Evolutionary conservation across 2,888 invertebrate species (phyloP), one percentile per base, ranked within the genome.

Genomic region (Osmoderma eremita): DNA sequence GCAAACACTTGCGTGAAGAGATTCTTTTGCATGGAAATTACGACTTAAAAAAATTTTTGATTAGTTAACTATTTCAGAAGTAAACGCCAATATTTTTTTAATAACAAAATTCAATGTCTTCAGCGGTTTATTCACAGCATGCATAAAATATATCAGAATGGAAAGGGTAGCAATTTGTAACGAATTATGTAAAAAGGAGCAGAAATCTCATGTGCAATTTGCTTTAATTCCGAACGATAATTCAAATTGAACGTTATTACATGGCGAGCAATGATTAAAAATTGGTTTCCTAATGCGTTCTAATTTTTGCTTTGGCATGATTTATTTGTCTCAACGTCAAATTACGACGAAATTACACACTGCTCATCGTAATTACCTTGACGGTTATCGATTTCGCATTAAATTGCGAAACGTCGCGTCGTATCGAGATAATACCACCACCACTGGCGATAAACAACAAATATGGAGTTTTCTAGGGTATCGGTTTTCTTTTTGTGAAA

Each of bases 241-340:
- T 15, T 56, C 41, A 56, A 56, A 56, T 20, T 41, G 41, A 24
- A 22, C 38, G 41, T 56, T 56, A 41, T 56, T 56, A 20, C 18
- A 56, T 20, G 13, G 41, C n/a, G 24, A 13, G 56, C 22, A 22
- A 41, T 56, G 39, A 20, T 56, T 56, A 56, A 56, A 56, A 41
- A 56, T 56, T 15, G 8, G 41, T 15, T 56, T 42, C 56, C 56
- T 56, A 56, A 56, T 56, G 41, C 56, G 41, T 41, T 42, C 56
- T 22, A 56, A 41, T 42, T 39, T 56, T 56, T 56, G 22, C 41
- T 24, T 56, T 41, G 22, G 24, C 24, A 42, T 56, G 56, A 56
- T 56, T 56, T 56, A 56, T 56, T 56, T 41, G 56, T 42, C n/a
- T 56, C 56, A 56, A 41, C 56, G 56, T 56, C 56, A 42, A 42